Conservation (phyloP, 2,797 vertebrate genomes). For the Eulemur coronatus region DNA sequence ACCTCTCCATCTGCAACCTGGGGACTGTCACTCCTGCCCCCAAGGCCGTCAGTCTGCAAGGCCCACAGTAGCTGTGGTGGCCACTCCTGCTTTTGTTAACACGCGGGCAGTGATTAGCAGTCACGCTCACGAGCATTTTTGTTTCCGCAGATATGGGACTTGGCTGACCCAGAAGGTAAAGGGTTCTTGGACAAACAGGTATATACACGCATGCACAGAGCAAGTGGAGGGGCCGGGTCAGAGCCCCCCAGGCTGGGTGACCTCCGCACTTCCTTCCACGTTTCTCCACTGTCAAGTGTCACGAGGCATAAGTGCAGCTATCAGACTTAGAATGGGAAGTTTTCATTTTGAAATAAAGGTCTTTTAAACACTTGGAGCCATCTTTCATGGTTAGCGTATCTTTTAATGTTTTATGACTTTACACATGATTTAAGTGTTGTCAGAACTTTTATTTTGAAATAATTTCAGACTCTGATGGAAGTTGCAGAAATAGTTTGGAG, state of each 20-base stretch:
- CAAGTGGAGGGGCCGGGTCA: not conserved
- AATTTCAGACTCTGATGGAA: not conserved
- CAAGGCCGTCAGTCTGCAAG: not conserved
- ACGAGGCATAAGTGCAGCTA: not conserved
- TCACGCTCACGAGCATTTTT: slow-evolving; percentile 38
- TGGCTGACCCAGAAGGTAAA: slow-evolving; percentile 98
- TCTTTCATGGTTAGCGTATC: not conserved
- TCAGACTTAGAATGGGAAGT: not conserved
- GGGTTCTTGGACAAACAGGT: slow-evolving; percentile 99
- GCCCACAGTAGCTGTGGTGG: not conserved
- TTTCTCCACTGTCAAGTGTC: not conserved
- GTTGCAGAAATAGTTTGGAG: not conserved
- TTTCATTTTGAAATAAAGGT: not conserved
- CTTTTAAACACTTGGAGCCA: not conserved
- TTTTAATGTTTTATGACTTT: not conserved
- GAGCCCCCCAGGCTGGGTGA: not conserved
- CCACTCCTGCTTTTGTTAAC: not conserved
- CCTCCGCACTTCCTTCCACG: not conserved
- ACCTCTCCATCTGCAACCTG: not conserved
- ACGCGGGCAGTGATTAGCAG: fast-evolving
- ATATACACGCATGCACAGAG: not conserved
- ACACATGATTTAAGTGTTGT: not conserved
- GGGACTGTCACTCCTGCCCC: not conserved
- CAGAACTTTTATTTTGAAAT: not conserved
- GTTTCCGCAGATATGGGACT: slow-evolving; percentile 95